Percentiles rank a stretch among this genome's conserved stretches.
phyloP scores from a whole-genome alignment of 2,113 vertebrate species.

The Herpetotheres cachinnans region DNA sequence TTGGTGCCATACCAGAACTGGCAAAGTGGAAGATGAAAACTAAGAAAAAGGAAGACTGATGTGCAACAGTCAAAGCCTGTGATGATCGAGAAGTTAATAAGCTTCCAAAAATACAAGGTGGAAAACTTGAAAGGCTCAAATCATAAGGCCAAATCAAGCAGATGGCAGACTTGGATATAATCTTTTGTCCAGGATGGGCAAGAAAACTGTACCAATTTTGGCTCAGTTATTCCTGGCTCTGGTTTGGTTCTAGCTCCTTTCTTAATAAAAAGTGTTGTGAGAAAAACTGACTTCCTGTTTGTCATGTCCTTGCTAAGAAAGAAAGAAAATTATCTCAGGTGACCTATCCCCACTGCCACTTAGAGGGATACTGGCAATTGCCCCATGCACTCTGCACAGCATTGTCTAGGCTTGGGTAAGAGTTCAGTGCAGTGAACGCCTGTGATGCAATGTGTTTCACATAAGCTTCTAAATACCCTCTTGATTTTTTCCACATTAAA shows the following conservation, averaged over 20 bases:
- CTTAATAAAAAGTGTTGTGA: neutral
- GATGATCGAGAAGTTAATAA: neutral
- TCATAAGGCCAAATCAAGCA: neutral
- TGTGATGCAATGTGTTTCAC: neutral
- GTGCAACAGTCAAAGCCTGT: neutral
- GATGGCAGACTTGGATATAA: neutral
- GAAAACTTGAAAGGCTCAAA: neutral
- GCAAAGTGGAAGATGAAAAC: neutral
- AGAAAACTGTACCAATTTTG: neutral
- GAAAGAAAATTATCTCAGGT: neutral
- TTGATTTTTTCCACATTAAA: slow-evolving; percentile 40
- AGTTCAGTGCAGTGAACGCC: neutral
- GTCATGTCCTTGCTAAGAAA: neutral
- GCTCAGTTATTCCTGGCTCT: neutral
- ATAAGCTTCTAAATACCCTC: neutral
- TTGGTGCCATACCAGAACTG: neutral
- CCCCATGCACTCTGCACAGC: fast-evolving
- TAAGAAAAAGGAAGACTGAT: neutral
- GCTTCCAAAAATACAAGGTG: neutral
- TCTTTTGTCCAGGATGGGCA: neutral
- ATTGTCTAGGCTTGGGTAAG: neutral
- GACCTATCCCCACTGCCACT: neutral
- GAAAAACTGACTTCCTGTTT: neutral
- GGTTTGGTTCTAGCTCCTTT: neutral
- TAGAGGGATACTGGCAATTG: neutral